Evolutionary conservation across 2,797 vertebrate species (phyloP), one percentile per base, ranked within the genome.

Genomic region (Tadarida brasiliensis): DNA sequence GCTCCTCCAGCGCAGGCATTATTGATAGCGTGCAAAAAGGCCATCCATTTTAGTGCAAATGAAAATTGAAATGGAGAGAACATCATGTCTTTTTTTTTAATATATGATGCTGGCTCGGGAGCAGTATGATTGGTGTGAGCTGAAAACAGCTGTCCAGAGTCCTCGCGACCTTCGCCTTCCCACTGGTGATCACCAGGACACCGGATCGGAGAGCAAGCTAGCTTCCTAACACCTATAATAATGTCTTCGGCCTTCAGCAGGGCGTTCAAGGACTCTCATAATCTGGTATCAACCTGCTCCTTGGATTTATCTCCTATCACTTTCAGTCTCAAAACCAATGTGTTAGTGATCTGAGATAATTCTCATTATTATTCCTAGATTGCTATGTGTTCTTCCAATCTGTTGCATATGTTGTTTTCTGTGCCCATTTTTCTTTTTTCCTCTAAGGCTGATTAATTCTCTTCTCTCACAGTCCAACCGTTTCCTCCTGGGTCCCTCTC

Each of bases 41-140:
- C 85, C 92, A 97, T 95, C 91, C 94, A 96, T 96, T 97, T 96
- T 89, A 96, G 92, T 94, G 92, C 85, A 94, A 95, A 97, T 97
- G 94, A 96, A 97, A 98, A 97, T 95, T 96, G 94, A 97, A 97
- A 94, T 94, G 76, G 90, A 87, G 91, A 96, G 96, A 97, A 77
- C 92, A 94, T 95, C n/a, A 5, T 87, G 70, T 91, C 91, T 97
- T 87, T 77, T 90, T 85, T 87, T 17, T 73, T 88, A 96, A 96
- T 88, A 90, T 92, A 96, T 54, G 90, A 86, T 76, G 77, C 68
- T 85, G 74, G 81, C 59, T 93, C 73, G 63, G 7, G 63, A 71
- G 6, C 49, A 47, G 17, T 63, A 17, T 95, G 85, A 90, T 87
- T 86, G 88, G 57, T 92, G 33, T 87, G 49, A 83, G 78, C 35